Percentiles rank a stretch among this genome's conserved stretches.
Conservation (phyloP, 2,888 invertebrate species). For the Hipparchia semele region DNA sequence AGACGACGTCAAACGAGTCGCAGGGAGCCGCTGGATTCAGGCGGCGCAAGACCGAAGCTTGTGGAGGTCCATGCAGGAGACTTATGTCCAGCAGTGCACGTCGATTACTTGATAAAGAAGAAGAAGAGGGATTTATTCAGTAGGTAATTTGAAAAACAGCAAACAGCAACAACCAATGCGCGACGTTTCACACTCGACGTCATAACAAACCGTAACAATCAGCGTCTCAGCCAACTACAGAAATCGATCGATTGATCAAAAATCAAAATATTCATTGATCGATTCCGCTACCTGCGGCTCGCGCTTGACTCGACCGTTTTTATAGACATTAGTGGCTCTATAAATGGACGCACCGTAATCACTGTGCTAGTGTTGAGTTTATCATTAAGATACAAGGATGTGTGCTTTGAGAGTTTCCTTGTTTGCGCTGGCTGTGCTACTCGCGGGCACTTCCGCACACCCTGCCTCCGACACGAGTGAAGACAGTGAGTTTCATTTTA, state of each 20-base stretch:
- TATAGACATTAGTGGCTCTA: background rate
- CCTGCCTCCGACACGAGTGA: background rate
- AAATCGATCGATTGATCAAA: background rate
- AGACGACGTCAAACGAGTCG: too few relatives aligned
- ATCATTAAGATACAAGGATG: constrained; percentile 16
- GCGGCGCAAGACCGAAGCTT: too few relatives aligned
- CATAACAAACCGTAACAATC: too few relatives aligned
- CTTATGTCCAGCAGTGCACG: too few relatives aligned
- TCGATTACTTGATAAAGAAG: too few relatives aligned
- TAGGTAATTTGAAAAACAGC: too few relatives aligned
- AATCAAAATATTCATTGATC: too few relatives aligned
- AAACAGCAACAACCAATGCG: too few relatives aligned
- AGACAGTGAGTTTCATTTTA: constrained; percentile 3
- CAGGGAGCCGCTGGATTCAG: too few relatives aligned
- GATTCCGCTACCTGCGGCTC: background rate
- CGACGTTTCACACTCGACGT: too few relatives aligned
- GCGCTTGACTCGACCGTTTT: constrained; percentile 1
- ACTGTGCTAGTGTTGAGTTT: constrained; percentile 9
- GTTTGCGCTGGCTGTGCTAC: background rate
- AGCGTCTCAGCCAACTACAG: background rate
- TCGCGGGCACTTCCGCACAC: background rate
- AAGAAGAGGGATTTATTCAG: too few relatives aligned
- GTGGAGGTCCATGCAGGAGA: too few relatives aligned
- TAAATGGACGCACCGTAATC: constrained; percentile 5
- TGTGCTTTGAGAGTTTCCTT: background rate